Conservation (phyloP, 2,888 invertebrate species). For the Pseudolycoriella hygida region DNA sequence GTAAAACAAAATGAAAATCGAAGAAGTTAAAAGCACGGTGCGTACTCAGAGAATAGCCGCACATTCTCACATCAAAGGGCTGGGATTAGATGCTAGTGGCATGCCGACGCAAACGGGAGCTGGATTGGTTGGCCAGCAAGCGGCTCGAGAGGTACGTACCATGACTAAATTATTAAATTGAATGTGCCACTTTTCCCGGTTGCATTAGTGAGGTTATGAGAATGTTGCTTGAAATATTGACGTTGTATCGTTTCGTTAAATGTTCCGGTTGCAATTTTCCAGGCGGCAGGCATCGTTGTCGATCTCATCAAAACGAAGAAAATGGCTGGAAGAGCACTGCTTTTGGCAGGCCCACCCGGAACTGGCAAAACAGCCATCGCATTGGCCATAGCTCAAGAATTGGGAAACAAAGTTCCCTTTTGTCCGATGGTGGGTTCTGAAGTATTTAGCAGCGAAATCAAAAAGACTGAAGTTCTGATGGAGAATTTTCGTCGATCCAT, state of each 20-base stretch:
- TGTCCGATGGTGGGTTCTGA: constrained; percentile 86
- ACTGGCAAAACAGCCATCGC: constrained; percentile 98
- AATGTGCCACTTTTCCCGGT: neutral
- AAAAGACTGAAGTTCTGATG: constrained; percentile 99
- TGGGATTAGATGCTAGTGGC: constrained; percentile 89
- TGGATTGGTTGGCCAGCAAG: constrained; percentile 92
- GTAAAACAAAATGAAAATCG: constrained; percentile 99
- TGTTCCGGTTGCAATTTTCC: constrained; percentile 1
- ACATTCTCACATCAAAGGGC: constrained; percentile 93
- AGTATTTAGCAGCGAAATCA: constrained; percentile 96
- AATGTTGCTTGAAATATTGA: too few species aligned
- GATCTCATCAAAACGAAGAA: constrained; percentile 92
- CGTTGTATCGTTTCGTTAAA: too few species aligned
- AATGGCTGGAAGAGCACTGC: constrained; percentile 91
- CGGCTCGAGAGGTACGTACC: constrained; percentile 75
- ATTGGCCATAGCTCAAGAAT: constrained; percentile 91
- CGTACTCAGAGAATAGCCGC: constrained; percentile 93
- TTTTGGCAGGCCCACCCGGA: constrained; percentile 86
- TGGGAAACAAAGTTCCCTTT: constrained; percentile 91
- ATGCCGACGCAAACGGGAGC: constrained; percentile 70
- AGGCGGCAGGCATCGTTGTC: constrained; percentile 93
- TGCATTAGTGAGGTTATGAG: constrained; percentile 17
- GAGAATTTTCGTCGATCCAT: constrained; percentile 97
- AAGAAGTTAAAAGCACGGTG: constrained; percentile 95
- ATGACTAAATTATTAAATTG: neutral